phyloP scores from a whole-genome alignment of 2,888 invertebrate species.

The Cecidostiba fungosa region DNA sequence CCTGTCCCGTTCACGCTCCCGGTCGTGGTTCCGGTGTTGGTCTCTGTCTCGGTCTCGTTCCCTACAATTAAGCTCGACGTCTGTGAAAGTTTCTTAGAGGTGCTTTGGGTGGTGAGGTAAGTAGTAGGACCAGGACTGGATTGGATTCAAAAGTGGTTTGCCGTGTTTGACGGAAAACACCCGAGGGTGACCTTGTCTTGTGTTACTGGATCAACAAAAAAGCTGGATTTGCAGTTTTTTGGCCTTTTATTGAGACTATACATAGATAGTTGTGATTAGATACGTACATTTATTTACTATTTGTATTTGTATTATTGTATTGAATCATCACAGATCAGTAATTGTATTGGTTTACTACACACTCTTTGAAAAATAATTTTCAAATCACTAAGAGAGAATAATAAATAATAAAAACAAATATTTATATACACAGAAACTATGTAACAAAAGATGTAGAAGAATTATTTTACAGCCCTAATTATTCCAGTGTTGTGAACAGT shows the following conservation, averaged over 20 bases:
- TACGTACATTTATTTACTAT: background rate
- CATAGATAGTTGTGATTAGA: background rate
- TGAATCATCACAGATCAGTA: background rate
- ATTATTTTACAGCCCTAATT: background rate
- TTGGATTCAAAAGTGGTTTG: background rate
- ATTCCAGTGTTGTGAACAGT: background rate
- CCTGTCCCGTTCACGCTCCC: constrained; percentile 68
- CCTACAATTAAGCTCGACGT: constrained; percentile 73
- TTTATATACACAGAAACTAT: background rate
- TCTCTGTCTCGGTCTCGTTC: constrained; percentile 69
- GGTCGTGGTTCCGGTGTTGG: constrained; percentile 70
- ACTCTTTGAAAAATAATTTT: background rate
- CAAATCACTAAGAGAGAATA: background rate
- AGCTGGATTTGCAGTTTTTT: background rate
- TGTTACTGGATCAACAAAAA: background rate
- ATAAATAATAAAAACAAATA: background rate
- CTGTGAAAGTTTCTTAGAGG: background rate
- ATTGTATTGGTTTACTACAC: background rate
- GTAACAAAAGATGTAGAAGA: background rate
- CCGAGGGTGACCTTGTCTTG: background rate
- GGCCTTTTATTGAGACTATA: background rate
- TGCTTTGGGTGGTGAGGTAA: background rate
- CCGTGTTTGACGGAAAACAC: background rate
- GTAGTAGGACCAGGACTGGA: background rate
- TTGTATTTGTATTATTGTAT: background rate